These are phyloP conservation scores for Tenthredo notha DNA, from an alignment of 2,888 invertebrate species.

Conservation along the genomic window DNA sequence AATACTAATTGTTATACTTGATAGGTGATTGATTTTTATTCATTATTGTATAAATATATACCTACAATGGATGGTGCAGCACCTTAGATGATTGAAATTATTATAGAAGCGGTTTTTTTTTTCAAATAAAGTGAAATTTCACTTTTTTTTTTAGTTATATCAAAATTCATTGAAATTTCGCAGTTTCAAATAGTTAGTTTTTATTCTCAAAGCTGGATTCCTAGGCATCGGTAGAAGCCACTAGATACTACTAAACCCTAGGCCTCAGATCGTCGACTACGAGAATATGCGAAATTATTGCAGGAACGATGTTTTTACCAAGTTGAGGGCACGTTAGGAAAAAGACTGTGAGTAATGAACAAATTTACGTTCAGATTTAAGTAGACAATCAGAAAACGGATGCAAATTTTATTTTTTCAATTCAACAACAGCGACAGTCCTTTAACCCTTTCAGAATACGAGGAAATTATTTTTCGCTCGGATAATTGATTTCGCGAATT, in stretches of 20 bases:
- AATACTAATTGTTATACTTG: not conserved
- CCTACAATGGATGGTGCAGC: too few relatives aligned
- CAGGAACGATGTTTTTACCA: not conserved
- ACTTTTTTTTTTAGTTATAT: not conserved
- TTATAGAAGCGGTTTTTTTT: not conserved
- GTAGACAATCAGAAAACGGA: not conserved
- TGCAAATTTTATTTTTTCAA: not conserved
- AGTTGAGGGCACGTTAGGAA: not conserved
- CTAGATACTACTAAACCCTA: not conserved
- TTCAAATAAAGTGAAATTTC: not conserved
- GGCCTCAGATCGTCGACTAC: constrained; percentile 6
- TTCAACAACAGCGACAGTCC: not conserved
- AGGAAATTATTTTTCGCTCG: not conserved
- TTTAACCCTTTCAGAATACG: not conserved
- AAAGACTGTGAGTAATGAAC: constrained; percentile 18
- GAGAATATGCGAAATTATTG: not conserved
- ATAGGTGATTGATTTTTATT: not conserved
- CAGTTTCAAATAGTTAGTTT: constrained; percentile 8
- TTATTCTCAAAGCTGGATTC: not conserved
- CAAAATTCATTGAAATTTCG: not conserved
- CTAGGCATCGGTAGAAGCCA: constrained; percentile 1
- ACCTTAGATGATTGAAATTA: not conserved
- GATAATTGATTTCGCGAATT: not conserved
- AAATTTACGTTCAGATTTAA: constrained; percentile 27
- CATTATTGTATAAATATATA: not conserved